Conservation (phyloP, 1,140 invertebrate species). For the Popillia japonica region DNA sequence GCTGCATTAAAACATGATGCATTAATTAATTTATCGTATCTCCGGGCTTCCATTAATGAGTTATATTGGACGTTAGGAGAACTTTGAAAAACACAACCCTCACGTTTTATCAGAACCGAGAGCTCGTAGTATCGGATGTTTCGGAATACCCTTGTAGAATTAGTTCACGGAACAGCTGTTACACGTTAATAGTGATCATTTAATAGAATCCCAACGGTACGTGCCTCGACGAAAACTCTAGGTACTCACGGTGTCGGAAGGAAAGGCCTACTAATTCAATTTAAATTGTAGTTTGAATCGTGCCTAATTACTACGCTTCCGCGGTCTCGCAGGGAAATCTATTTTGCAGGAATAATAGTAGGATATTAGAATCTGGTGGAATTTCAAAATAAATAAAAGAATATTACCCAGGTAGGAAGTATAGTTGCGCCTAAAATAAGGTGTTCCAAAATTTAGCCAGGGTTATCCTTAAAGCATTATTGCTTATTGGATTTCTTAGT, state of each 20-base stretch:
- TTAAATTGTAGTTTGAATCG: constrained; percentile 4
- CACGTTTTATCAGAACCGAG: neutral
- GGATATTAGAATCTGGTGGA: neutral
- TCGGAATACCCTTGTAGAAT: neutral
- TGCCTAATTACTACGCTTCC: neutral
- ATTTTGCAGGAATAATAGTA: neutral
- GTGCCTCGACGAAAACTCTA: neutral
- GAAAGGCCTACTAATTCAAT: neutral
- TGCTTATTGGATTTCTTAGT: too few relatives aligned
- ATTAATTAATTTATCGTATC: constrained; percentile 7
- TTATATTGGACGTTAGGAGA: neutral
- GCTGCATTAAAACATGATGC: constrained; percentile 6
- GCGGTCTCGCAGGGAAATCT: neutral
- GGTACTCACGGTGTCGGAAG: neutral
- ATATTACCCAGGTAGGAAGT: too few relatives aligned
- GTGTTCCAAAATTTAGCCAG: too few relatives aligned
- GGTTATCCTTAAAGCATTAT: too few relatives aligned
- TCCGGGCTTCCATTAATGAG: neutral
- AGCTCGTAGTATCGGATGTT: neutral
- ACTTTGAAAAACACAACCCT: neutral
- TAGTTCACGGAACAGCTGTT: neutral
- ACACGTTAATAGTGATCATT: neutral
- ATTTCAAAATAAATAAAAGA: neutral
- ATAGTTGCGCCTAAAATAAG: too few relatives aligned
- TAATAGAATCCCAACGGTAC: neutral